Percentiles rank a stretch among this genome's conserved stretches.
Conservation (phyloP, 2,113 vertebrate genomes). For the Leucoraja erinaceus region DNA sequence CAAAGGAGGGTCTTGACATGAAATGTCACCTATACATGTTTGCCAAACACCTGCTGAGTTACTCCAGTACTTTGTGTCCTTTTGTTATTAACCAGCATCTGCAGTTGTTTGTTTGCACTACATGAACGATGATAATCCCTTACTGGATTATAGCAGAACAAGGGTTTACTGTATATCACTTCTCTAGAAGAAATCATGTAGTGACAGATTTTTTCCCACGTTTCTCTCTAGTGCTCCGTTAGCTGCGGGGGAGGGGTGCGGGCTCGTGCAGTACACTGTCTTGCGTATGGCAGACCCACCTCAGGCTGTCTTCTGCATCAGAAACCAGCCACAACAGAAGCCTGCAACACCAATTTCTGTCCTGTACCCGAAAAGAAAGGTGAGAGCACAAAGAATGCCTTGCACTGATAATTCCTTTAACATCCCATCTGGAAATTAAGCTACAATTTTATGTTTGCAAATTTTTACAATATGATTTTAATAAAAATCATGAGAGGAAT, state of each 20-base stretch:
- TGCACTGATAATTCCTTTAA: background rate
- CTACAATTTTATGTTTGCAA: background rate
- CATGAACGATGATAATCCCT: too few species aligned
- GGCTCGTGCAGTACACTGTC: slow-evolving; percentile 65
- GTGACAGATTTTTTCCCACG: background rate
- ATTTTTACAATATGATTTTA: background rate
- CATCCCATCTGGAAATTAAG: background rate
- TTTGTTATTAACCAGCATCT: too few species aligned
- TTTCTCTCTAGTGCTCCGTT: slow-evolving; percentile 63
- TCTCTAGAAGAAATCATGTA: background rate
- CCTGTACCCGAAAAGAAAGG: slow-evolving; percentile 63
- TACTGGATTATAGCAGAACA: too few species aligned
- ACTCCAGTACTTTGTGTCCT: too few species aligned
- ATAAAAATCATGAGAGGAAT: too few species aligned
- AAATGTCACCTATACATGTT: too few species aligned
- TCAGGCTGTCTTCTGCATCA: slow-evolving; percentile 55
- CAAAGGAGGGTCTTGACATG: too few species aligned
- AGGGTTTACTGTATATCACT: too few species aligned
- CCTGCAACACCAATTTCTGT: slow-evolving; percentile 79
- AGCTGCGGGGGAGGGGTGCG: slow-evolving; percentile 77
- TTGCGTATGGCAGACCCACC: slow-evolving; percentile 53
- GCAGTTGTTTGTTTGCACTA: too few species aligned
- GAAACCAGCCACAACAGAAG: slow-evolving; percentile 62
- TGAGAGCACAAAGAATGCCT: slow-evolving; percentile 43
- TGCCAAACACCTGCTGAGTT: too few species aligned